A percentile compares a stretch with the other conserved stretches of the same genome.
Evolutionary conservation across 2,113 vertebrate genomes (phyloP).

Genomic region (Pica pica): DNA sequence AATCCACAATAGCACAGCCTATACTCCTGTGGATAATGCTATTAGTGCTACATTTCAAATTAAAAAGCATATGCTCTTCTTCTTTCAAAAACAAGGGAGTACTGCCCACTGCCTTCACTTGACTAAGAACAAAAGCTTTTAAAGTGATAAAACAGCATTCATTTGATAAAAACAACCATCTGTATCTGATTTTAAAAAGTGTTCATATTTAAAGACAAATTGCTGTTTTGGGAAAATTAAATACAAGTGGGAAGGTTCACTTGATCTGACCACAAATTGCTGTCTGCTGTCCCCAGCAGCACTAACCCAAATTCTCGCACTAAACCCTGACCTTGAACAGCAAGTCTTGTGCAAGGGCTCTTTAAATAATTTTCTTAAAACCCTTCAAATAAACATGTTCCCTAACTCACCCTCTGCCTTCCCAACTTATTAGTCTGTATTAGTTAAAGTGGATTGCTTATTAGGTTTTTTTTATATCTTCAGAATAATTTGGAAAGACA

Average conservation of each 20-base stretch:
- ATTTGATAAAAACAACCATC: constrained; percentile 71
- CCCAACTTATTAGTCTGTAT: background rate
- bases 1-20: constrained; percentile 61
- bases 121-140: constrained; percentile 76
- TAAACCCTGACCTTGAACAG: background rate
- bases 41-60: constrained; percentile 77
- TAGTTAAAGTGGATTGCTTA: constrained; percentile 41
- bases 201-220: constrained; percentile 55
- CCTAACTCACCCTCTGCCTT: background rate
- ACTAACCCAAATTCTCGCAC: background rate
- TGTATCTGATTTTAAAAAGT: constrained; percentile 72
- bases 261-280: background rate
- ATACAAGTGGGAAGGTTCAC: background rate
- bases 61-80: constrained; percentile 74
- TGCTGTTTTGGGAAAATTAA: constrained; percentile 51
- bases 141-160: constrained; percentile 70
- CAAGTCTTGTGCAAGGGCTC: background rate
- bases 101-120: constrained; percentile 69
- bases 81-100: constrained; percentile 51
- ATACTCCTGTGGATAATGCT: constrained; percentile 68
- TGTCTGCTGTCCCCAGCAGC: background rate
- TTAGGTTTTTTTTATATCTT: constrained; percentile 7
- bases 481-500: constrained; percentile 55
- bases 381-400: background rate
- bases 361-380: background rate